These are phyloP conservation scores for Hirundo rustica DNA, from an alignment of 2,797 vertebrate species.

Conservation along the genomic window DNA sequence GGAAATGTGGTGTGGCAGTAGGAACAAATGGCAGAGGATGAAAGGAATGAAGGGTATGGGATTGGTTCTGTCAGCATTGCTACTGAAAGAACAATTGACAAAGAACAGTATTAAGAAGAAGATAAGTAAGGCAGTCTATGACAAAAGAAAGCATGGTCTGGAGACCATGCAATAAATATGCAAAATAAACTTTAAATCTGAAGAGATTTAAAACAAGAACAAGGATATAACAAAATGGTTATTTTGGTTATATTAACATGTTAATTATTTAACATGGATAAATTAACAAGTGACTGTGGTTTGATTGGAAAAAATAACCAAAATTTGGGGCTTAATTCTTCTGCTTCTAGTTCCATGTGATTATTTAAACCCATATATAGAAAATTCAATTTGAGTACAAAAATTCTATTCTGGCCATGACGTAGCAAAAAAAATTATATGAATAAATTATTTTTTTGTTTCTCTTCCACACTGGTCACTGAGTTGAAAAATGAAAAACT, in stretches of 20 bases:
- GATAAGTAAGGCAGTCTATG: not conserved
- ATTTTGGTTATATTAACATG: too few species aligned
- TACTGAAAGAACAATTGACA: not conserved
- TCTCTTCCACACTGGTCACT: not conserved
- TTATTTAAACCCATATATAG: not conserved
- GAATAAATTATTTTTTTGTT: not conserved
- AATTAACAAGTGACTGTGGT: not conserved
- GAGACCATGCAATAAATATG: too few species aligned
- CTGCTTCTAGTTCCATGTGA: not conserved
- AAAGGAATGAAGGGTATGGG: not conserved
- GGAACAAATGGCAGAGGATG: not conserved
- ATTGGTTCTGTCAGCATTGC: not conserved
- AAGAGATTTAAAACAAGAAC: not conserved
- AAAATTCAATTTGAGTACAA: not conserved
- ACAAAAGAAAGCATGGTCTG: not conserved
- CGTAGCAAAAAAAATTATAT: not conserved
- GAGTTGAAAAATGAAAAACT: not conserved
- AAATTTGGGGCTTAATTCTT: not conserved
- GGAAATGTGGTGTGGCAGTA: not conserved
- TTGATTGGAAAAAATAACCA: not conserved
- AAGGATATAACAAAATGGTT: not conserved
- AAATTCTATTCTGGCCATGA: not conserved
- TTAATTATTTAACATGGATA: not conserved
- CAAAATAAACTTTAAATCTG: too few species aligned
- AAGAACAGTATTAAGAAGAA: not conserved